Evolutionary conservation across 1,140 invertebrate genomes (phyloP), one percentile per base, ranked within the genome.

Genomic region (Hermetia illucens): DNA sequence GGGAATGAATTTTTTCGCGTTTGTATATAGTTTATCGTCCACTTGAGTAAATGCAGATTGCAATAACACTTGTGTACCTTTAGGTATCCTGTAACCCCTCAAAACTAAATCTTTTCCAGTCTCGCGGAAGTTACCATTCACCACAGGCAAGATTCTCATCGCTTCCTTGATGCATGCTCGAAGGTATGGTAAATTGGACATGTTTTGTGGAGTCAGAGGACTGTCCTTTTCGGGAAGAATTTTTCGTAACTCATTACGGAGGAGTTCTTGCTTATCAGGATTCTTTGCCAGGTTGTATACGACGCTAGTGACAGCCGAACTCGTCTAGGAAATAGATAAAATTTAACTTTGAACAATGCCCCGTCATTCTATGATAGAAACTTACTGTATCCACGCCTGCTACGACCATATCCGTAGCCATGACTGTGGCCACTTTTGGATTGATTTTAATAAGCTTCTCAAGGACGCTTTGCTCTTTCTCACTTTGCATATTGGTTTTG

Each of bases 361-460:
- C 13, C 5, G 16, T 16, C 13, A 9, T 13, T 17, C 31, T 6
- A 19, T 17, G 1, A 0, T 31, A 12, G 30, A 12, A 4, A 12
- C 17, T 63, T 61, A 79, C 76, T 41, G 79, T 84, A 56, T 85
- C 81, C 27, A 83, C 70, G 22, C 80, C 81, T 16, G 77, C 79
- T 25, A 79, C 63, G 21, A 85, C 45, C 68, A 80, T 75, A 51
- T 85, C 81, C 40, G 71, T 62, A 5, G 76, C 71, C 69, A 85
- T 77, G 3, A 71, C 62, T 12, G 64, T 47, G 0, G 74, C 75
- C 5, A 69, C 56, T 49, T 68, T 62, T 42, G 69, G 62, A 47
- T 78, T 68, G 13, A 71, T 69, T 46, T 61, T 65, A 2, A 74
- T 46, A 25, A 77, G 48, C 49, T 71, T 71, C 43, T 74, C 67